Base-by-base conservation (phyloP, 2,888 invertebrate genomes). In the Fragum whitleyi region DNA sequence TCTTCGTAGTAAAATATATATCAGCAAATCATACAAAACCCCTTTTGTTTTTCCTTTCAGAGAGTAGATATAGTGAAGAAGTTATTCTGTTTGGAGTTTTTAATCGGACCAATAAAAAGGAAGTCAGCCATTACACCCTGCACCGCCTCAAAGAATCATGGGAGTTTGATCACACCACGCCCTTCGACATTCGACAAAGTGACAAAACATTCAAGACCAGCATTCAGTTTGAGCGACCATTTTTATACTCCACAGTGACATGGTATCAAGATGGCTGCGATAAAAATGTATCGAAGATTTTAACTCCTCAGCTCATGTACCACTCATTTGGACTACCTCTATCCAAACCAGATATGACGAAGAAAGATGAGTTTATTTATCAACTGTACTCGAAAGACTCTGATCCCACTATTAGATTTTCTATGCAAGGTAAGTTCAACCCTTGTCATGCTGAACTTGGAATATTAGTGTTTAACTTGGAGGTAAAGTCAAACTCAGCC, bases 171-270 rank as follows among this genome's bases (percentile, higher is more conserved):
- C 81, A 79, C 9, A 79, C 51, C 21, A 78, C 79, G 57, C 78
- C 76, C 23, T 86, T 86, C 39, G 74, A 79, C 19, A 67, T 83
- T 6, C 73, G 59, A 19, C 65, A 71, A 23, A 67, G 57, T 23
- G 76, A 55, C 26, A 83, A 77, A 42, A 42, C 75, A 21, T 88
- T 84, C 70, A 81, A 83, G 19, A 89, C 90, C 7, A 86, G 82
- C 23, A 87, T 91, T 23, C 92, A 93, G 89, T 91, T 93, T 74
- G 89, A 89, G 70, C 78, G 82, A 5, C 93, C 93, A 6, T 93
- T 93, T 86, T 69, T 87, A 62, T 91, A 90, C 86, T 91, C 91
- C 42, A 88, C 91, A 3, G 62, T 79, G 6, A 86, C 87, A 0
- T 92, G 90, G 90, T 61, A 80, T 62, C 67, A 81, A n/a, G 88